Evolutionary conservation across 1,140 invertebrate species (phyloP).

Genomic region (Trichonephila clavata): DNA sequence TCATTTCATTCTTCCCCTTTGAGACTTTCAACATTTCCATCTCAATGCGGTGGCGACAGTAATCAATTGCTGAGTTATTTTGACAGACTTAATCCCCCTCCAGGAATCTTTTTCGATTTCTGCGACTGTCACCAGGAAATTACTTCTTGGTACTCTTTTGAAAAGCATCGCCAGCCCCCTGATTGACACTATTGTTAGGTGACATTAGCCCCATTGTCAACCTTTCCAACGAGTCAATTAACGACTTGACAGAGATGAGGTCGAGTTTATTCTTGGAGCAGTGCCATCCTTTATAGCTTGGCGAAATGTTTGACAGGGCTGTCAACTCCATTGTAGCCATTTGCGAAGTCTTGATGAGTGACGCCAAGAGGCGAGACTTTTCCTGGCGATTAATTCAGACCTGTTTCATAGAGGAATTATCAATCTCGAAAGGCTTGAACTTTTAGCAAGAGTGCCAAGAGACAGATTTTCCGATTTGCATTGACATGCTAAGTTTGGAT

Average conservation of each 20-base stretch:
- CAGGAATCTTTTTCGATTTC: not conserved
- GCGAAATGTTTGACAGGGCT: slow-evolving; percentile 2
- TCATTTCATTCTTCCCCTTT: too few relatives aligned
- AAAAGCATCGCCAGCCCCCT: not conserved
- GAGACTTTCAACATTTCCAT: too few relatives aligned
- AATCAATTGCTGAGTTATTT: not conserved
- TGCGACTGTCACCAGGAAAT: not conserved
- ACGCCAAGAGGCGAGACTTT: slow-evolving; percentile 12
- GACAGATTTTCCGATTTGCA: too few relatives aligned
- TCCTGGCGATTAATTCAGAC: too few relatives aligned
- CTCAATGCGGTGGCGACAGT: too few relatives aligned
- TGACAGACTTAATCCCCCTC: not conserved
- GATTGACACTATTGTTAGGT: slow-evolving; percentile 50
- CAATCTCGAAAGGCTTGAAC: too few relatives aligned
- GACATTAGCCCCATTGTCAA: slow-evolving; percentile 38
- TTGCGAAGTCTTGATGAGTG: not conserved
- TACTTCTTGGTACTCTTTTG: slow-evolving; percentile 20
- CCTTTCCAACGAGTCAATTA: slow-evolving; percentile 46
- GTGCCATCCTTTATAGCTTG: slow-evolving; percentile 1
- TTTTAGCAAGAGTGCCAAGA: too few relatives aligned
- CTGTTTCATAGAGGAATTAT: too few relatives aligned
- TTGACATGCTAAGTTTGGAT: too few relatives aligned
- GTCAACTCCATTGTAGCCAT: slow-evolving; percentile 3
- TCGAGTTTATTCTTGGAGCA: slow-evolving; percentile 18
- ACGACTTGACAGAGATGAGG: slow-evolving; percentile 35